Percentiles rank a stretch among this genome's conserved stretches.
These are phyloP conservation scores for Hippolais icterina DNA, from an alignment of 2,113 vertebrate genomes.

Conservation along the genomic window DNA sequence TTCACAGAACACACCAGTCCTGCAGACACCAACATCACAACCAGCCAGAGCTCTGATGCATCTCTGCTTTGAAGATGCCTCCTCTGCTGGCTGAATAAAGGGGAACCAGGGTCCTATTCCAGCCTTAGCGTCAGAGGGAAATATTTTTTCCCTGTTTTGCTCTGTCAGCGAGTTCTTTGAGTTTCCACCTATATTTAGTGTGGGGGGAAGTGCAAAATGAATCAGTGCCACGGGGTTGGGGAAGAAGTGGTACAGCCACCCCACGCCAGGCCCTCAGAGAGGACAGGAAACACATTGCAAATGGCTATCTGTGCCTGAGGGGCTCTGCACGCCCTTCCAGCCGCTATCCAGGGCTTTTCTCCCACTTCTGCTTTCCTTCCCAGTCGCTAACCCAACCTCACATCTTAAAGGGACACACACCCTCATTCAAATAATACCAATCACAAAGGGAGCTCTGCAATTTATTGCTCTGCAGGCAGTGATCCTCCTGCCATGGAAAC, in stretches of 20 bases:
- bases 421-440: neutral
- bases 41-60: neutral
- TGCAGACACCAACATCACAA: neutral
- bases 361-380: slow-evolving; percentile 75
- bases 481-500: neutral
- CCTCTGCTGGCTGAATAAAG: slow-evolving; percentile 46
- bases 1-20: too few relatives aligned
- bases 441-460: neutral
- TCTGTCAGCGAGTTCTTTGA: slow-evolving; percentile 69
- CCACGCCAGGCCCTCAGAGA: neutral
- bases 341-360: slow-evolving; percentile 2
- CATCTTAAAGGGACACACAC: slow-evolving; percentile 19
- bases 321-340: slow-evolving; percentile 14
- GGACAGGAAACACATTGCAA: slow-evolving; percentile 75
- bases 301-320: neutral
- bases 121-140: slow-evolving; percentile 39
- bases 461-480: neutral
- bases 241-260: slow-evolving; percentile 24
- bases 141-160: slow-evolving; percentile 44
- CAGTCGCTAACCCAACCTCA: neutral
- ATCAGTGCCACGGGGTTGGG: neutral
- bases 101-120: slow-evolving; percentile 63
- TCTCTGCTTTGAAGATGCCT: neutral
- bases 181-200: slow-evolving; percentile 68
- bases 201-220: slow-evolving; percentile 76